phyloP scores from a whole-genome alignment of 1,140 invertebrate species.

The Charaxes varanes region DNA sequence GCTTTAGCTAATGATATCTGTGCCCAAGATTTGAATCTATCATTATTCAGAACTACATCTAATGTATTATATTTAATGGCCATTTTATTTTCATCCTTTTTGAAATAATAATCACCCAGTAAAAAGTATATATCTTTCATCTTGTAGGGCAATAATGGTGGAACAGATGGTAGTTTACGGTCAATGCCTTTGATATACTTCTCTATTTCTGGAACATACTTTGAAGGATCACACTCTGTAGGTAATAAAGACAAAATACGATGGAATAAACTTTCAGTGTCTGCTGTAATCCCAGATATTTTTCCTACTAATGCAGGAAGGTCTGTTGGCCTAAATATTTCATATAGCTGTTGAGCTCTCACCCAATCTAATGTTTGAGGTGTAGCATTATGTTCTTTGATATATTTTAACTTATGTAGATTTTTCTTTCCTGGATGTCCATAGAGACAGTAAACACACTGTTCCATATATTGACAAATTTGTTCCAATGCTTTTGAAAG shows the following conservation, averaged over 20 bases:
- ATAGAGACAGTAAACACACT: slow-evolving; percentile 92
- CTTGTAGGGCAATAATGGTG: slow-evolving; percentile 68
- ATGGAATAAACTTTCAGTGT: slow-evolving; percentile 85
- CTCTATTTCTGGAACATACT: slow-evolving; percentile 76
- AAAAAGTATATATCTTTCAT: slow-evolving; percentile 89
- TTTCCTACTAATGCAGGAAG: slow-evolving; percentile 91
- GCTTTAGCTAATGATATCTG: slow-evolving; percentile 88
- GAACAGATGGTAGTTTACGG: slow-evolving; percentile 72
- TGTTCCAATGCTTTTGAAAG: slow-evolving; percentile 72
- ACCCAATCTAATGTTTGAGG: slow-evolving; percentile 86
- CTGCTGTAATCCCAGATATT: slow-evolving; percentile 81
- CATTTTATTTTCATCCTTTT: slow-evolving; percentile 84
- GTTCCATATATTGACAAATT: slow-evolving; percentile 86
- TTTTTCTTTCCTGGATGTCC: slow-evolving; percentile 85
- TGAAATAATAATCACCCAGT: slow-evolving; percentile 94
- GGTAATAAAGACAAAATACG: slow-evolving; percentile 85
- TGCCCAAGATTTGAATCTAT: slow-evolving; percentile 93
- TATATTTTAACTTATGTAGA: slow-evolving; percentile 80
- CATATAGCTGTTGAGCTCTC: slow-evolving; percentile 84
- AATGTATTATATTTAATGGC: slow-evolving; percentile 88
- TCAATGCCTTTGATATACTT: slow-evolving; percentile 79
- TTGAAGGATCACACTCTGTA: slow-evolving; percentile 76
- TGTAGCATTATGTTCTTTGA: slow-evolving; percentile 86
- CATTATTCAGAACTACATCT: slow-evolving; percentile 87
- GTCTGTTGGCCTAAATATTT: slow-evolving; percentile 86